Base-by-base conservation (phyloP, 2,888 invertebrate species). In the Ormyrus thymus region DNA sequence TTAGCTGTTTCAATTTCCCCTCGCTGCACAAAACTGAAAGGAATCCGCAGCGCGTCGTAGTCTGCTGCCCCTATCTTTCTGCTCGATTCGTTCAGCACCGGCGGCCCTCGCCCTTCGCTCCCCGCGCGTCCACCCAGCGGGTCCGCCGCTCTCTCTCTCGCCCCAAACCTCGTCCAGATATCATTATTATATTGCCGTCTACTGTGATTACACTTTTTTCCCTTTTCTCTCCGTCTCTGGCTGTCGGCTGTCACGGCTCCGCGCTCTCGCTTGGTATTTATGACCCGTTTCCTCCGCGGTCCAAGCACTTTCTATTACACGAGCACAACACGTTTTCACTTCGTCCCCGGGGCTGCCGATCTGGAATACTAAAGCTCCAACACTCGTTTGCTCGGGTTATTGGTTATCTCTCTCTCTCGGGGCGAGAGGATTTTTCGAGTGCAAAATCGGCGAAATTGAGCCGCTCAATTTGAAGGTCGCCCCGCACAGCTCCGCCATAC, bases 1-100 rank as follows among this genome's bases (percentile, higher is more conserved):
- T 88, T 88, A 87, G 87, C 88, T 86, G 87, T 87, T 88, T 88
- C 89, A 87, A 87, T 87, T 87, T 88, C 87, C 88, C 86, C 86
- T 86, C 82, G 83, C 84, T 85, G 84, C 83, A 83, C 84, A 85
- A 87, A 86, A 87, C 87, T 86, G 86, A 86, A 87, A 88, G 87
- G 83, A 80, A 72, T 71, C 78, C 61, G 29, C 29, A 29, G 29
- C 29, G 29, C 29, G 29, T 29, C 29, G 29, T 29, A 70, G 62
- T 69, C 78, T 66, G 66, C 74, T 69, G 61, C 70, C 59, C 66
- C 64, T 72, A 61, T 77, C 64, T 73, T 76, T 78, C 64, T 53
- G 68, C 53, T 66, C 78, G 61, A 75, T 11, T 59, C 72, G 45
- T 62, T 62, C 62, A 48, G 7, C 50, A 0, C 15, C 53, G n/a